Evolutionary conservation across 2,797 vertebrate genomes (phyloP).

Genomic region (Taeniopygia guttata): DNA sequence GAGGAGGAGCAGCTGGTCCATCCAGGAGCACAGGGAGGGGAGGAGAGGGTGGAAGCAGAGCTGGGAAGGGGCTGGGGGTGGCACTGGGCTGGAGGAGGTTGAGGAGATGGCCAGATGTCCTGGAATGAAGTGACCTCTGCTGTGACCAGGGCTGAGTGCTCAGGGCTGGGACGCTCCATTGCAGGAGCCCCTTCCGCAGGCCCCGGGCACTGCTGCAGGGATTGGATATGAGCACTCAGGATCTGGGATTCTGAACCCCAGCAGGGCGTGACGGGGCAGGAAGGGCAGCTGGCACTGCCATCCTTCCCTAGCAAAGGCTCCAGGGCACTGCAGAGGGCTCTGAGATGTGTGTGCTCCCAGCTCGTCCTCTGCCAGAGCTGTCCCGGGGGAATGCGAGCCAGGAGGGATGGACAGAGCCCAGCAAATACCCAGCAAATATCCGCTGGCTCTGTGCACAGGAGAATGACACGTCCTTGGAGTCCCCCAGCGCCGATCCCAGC

Average conservation of each 20-base stretch:
- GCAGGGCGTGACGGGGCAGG: background rate
- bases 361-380: background rate
- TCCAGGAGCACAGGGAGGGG: background rate
- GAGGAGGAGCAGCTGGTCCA: background rate
- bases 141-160: background rate
- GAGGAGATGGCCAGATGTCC: background rate
- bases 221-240: background rate
- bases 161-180: rapidly evolving
- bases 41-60: background rate
- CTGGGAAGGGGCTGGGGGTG: background rate
- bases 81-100: background rate
- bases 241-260: background rate
- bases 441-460: background rate
- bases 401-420: constrained; percentile 10
- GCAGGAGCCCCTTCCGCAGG: background rate
- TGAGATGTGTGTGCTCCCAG: rapidly evolving
- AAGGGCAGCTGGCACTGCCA: background rate
- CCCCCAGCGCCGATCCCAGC: background rate
- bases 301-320: background rate
- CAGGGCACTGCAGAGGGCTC: rapidly evolving
- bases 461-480: background rate
- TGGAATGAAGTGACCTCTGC: background rate
- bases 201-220: background rate
- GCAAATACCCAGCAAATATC: constrained; percentile 12
- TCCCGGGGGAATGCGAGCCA: background rate